Evolutionary conservation across 2,888 invertebrate genomes (phyloP).

Genomic region (Stenoptilia bipunctidactyla): DNA sequence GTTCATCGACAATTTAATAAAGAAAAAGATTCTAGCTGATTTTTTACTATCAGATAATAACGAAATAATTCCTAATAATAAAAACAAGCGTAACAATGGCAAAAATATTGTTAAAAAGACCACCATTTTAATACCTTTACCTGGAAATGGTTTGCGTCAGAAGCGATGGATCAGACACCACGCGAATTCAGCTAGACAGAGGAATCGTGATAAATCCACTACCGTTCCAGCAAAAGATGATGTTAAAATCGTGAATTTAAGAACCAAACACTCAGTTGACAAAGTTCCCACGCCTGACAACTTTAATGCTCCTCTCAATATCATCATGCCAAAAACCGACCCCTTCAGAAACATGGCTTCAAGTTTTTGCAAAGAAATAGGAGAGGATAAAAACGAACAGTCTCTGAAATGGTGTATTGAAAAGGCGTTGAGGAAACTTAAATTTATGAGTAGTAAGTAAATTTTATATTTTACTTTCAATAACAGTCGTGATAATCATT

Average conservation of each 20-base stretch:
- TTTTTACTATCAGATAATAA: slow-evolving; percentile 23
- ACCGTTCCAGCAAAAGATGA: slow-evolving; percentile 6
- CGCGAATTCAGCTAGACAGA: slow-evolving; percentile 19
- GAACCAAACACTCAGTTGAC: not conserved
- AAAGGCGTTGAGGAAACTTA: slow-evolving; percentile 42
- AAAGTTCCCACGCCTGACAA: not conserved
- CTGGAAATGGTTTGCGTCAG: slow-evolving; percentile 19
- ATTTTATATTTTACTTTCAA: too few relatives aligned
- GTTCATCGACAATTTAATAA: slow-evolving; percentile 50
- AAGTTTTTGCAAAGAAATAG: slow-evolving; percentile 48
- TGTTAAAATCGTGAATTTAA: slow-evolving; percentile 10
- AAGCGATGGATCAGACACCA: slow-evolving; percentile 44
- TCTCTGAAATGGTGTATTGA: slow-evolving; percentile 48
- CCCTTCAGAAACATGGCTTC: slow-evolving; percentile 44
- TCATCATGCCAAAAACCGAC: slow-evolving; percentile 17
- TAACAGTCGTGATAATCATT: too few relatives aligned
- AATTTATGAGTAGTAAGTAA: slow-evolving; percentile 46
- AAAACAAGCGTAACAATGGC: slow-evolving; percentile 31
- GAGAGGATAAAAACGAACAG: slow-evolving; percentile 33
- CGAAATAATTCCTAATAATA: slow-evolving; percentile 21
- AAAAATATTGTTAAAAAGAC: slow-evolving; percentile 18
- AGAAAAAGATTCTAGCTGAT: slow-evolving; percentile 34
- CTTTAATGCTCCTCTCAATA: not conserved
- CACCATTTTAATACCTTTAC: slow-evolving; percentile 26
- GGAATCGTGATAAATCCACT: slow-evolving; percentile 16